Evolutionary conservation across 2,888 invertebrate genomes (phyloP), one percentile per base, ranked within the genome.

Genomic region (Minunthozetes semirufus): DNA sequence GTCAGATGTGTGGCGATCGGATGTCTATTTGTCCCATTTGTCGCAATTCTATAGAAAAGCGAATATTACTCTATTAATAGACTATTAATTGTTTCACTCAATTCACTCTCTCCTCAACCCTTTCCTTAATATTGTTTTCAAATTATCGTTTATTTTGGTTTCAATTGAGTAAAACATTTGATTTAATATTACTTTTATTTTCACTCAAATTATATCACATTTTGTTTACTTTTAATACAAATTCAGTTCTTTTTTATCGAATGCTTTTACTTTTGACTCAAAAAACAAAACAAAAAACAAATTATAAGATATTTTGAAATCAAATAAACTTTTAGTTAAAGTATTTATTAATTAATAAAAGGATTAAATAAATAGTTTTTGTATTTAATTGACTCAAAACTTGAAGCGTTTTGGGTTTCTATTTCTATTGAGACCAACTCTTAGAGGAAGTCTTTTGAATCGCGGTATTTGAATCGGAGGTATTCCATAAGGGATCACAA

Each of bases 11-110:
- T 84, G 96, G 97, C 42, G 97, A 98, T 86, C 90, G 94, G 81
- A 95, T 97, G 89, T 89, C 91, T 77, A 96, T 96, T 81, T 98
- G 97, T 82, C 97, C 97, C 46, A 97, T 98, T 83, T 98, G 97
- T 83, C 88, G 97, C 80, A 97, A 97, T 85, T 89, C 92, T 76
- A 95, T 98, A 74, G 95, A 96, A 83, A 96, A 95, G 82, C 88
- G 95, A 77, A 97, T 98, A 82, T 86, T 98, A 72, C 88, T 97
- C 46, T 97, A 96, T 83, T 90, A 76, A 71, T 3, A 27, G 33
- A 50, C 63, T 3, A n/a, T n/a, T n/a, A n/a, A n/a, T n/a, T n/a
- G n/a, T n/a, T n/a, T n/a, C n/a, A n/a, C n/a, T n/a, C n/a, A n/a
- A n/a, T n/a, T n/a, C n/a, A n/a, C n/a, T n/a, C 29, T 29, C 22